Conservation (phyloP, 2,113 vertebrate species). For the Plectropomus leopardus region DNA sequence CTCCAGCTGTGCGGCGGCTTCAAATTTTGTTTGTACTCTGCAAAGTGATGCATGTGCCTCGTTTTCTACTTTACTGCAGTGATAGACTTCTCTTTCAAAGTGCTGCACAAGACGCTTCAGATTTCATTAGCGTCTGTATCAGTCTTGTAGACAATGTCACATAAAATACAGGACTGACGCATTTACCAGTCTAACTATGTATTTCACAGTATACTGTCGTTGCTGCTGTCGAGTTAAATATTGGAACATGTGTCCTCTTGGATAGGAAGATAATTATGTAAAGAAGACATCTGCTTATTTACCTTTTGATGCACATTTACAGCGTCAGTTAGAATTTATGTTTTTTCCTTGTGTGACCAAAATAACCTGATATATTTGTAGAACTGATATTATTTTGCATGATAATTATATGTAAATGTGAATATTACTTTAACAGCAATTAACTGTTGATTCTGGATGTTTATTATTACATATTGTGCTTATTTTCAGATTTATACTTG, state of each 20-base stretch:
- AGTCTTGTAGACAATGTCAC: not conserved
- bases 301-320: not conserved
- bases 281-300: not conserved
- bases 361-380: not conserved
- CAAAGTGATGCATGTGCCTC: constrained; percentile 20
- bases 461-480: no score
- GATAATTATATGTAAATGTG: no score
- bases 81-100: constrained; percentile 32
- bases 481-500: no score
- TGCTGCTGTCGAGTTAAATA: not conserved
- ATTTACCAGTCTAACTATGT: not conserved
- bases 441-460: not conserved
- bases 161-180: not conserved
- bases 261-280: not conserved
- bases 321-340: not conserved
- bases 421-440: not conserved
- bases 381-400: not conserved
- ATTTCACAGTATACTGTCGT: not conserved
- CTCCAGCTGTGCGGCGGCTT: constrained; percentile 40
- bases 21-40: constrained; percentile 30
- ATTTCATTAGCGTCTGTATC: not conserved
- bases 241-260: not conserved
- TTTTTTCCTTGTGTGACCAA: not conserved
- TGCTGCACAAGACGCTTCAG: constrained; percentile 8
- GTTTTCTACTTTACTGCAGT: not conserved